Evolutionary conservation across 2,888 invertebrate genomes (phyloP).

Genomic region (Reticulitermes lucifugus): DNA sequence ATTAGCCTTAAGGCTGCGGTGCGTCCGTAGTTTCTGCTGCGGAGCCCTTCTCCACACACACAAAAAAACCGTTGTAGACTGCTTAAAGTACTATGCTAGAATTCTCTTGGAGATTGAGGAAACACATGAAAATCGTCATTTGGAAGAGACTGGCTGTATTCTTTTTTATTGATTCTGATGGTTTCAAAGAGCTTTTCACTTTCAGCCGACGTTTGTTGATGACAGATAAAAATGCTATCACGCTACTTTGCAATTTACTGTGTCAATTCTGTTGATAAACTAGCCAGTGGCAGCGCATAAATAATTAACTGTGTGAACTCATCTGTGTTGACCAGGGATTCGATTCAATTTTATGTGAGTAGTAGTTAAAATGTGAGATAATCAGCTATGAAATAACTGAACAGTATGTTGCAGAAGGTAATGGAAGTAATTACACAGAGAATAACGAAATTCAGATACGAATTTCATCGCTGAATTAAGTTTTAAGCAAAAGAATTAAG

Average conservation of each 20-base stretch:
- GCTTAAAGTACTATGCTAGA: not conserved
- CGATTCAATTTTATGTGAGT: not conserved
- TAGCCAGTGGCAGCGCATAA: not conserved
- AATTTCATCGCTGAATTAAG: too few relatives aligned
- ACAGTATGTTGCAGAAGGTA: not conserved
- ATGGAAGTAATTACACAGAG: not conserved
- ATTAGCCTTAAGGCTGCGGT: too few relatives aligned
- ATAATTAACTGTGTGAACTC: not conserved
- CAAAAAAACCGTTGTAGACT: too few relatives aligned
- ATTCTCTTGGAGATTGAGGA: not conserved
- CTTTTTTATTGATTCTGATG: too few relatives aligned
- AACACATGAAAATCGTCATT: not conserved
- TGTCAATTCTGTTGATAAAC: not conserved
- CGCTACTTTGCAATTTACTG: not conserved
- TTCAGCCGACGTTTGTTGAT: not conserved
- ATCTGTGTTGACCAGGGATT: not conserved
- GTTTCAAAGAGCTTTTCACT: not conserved
- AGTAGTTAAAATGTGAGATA: not conserved
- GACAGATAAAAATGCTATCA: not conserved
- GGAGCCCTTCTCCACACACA: too few relatives aligned
- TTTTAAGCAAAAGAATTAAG: too few relatives aligned
- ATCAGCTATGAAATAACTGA: not conserved
- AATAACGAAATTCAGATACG: not conserved
- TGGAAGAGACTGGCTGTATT: too few relatives aligned
- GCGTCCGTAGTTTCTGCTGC: too few relatives aligned